Base-by-base conservation (phyloP, 2,113 vertebrate genomes). In the Leucosticte australis region DNA sequence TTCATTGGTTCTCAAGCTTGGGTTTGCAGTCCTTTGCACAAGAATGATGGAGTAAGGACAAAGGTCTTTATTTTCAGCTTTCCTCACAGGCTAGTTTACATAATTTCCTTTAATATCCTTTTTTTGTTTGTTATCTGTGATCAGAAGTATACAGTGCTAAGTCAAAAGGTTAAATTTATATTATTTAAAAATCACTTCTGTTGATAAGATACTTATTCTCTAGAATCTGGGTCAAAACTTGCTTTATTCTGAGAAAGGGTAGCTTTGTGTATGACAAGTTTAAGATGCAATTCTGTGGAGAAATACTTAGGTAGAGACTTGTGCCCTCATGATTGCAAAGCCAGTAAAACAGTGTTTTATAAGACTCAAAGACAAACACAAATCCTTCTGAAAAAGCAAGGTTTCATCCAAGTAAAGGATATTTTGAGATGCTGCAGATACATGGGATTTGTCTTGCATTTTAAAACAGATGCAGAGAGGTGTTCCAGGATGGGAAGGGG, bases 191-290 rank as follows among this genome's bases (percentile, higher is more conserved):
- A 41, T 57, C 11, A 11, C 17, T 89, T 94, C 7, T 52, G 0
- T 69, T 0, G 0, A 16, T 65, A 56, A 55, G 23, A 14, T 69
- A 3, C 23, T 41, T 53, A 6, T 39, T 75, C 46, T 85, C 26
- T 84, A 80, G 63, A 71, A 68, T 60, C 37, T 63, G n/a, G 18
- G 22, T 74, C 20, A 41, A 59, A 13, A 37, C 50, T 82, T 73
- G 41, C 28, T 88, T 73, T 80, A 19, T 60, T 89, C 41, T 57
- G 33, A 83, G 67, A 69, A 80, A 57, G 15, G 33, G 13, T 42
- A 42, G 41, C 26, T 83, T 76, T 39, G 10, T 0, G 1, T 37
- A 4, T 46, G 15, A 56, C 24, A 12, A 30, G 14, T 39, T 82
- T 49, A 82, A 76, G 63, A 20, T 56, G 15, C 26, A 37, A 1